phyloP scores from a whole-genome alignment of 2,113 vertebrate genomes.

The Panthera tigris region DNA sequence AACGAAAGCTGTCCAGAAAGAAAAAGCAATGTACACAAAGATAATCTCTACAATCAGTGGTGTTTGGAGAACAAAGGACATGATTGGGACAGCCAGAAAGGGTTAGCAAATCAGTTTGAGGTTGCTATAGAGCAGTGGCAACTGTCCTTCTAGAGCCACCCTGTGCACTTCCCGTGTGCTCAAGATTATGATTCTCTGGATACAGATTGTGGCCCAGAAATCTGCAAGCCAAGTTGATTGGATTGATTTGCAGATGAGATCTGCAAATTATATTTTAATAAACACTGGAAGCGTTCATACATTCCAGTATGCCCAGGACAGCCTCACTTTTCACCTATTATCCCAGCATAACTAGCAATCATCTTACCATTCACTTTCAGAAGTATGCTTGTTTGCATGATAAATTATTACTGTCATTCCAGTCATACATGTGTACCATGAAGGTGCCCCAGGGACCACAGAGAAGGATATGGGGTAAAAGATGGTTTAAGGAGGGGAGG shows the following conservation, averaged over 20 bases:
- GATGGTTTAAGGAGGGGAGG: not conserved
- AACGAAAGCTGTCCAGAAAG: not conserved
- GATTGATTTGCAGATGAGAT: not conserved
- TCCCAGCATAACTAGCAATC: not conserved
- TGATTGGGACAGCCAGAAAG: not conserved
- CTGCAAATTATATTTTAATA: not conserved
- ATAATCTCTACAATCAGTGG: not conserved
- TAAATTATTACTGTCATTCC: not conserved
- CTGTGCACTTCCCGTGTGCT: accelerated
- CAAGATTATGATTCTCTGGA: not conserved
- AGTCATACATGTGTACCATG: not conserved
- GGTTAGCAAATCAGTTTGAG: not conserved
- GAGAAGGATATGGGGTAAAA: not conserved
- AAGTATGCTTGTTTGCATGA: not conserved
- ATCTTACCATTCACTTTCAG: not conserved
- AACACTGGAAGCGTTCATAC: not conserved
- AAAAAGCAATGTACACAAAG: not conserved
- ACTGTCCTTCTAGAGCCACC: not conserved
- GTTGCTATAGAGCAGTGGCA: not conserved
- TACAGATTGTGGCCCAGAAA: not conserved
- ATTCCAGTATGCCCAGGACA: not conserved
- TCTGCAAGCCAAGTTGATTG: not conserved
- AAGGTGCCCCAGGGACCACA: not conserved
- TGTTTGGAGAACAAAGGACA: not conserved
- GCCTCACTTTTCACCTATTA: not conserved